Base-by-base conservation (phyloP, 1,140 invertebrate genomes). In the Aradophagus sp. region DNA sequence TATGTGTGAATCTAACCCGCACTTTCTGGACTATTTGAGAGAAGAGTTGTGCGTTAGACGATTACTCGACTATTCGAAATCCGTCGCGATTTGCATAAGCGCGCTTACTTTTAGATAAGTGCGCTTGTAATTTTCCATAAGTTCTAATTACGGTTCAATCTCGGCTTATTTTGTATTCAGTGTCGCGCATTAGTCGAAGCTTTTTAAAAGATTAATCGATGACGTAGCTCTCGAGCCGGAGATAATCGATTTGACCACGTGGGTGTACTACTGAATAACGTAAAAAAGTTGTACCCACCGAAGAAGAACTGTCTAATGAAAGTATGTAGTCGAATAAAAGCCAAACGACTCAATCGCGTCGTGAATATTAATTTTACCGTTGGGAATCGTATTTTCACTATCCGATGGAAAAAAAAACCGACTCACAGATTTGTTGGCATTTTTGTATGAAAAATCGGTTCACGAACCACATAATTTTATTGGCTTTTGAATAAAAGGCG, bases 31-130 rank as follows among this genome's bases (percentile, higher is more conserved):
- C 39, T 56, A 32, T 17, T 36, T 27, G 10, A 50, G 34, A 50
- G 34, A 55, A 39, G 29, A 55, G 17, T 39, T 42, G 17, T 19
- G 13, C 31, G 29, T 53, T 50, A 50, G 52, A 36, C 10, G 38
- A 17, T n/a, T 14, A 36, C 2, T 17, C 26, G 1, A 17, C 4
- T 19, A 42, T 47, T 29, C 44, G 47, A 69, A 69, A 56, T 41
- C 11, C 50, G 48, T 53, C 39, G 55, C 36, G 56, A 69, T 55
- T 61, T 69, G 65, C 42, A 26, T 53, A 50, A 50, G 52, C n/a
- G n/a, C n/a, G n/a, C n/a, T n/a, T n/a, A n/a, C n/a, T n/a, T n/a
- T n/a, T n/a, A n/a, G n/a, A n/a, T n/a, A n/a, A n/a, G n/a, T n/a
- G n/a, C n/a, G n/a, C n/a, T n/a, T n/a, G n/a, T n/a, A n/a, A n/a